Base-by-base conservation (phyloP, 1,140 invertebrate genomes). In the Triops longicaudatus region DNA sequence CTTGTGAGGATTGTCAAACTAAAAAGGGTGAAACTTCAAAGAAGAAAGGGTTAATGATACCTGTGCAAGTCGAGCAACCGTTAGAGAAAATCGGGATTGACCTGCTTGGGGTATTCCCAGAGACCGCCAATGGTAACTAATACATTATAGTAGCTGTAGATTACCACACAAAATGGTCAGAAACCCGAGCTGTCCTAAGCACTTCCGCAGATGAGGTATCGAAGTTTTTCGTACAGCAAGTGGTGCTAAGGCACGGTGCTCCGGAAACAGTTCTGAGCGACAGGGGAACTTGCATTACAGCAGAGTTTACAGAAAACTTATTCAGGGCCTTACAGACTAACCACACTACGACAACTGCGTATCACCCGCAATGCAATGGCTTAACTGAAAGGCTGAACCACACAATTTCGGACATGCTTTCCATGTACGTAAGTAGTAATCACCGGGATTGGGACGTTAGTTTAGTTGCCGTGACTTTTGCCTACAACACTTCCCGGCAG, bases 171-270 rank as follows among this genome's bases (percentile, higher is more conserved):
- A 50, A 71, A 63, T 7, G 31, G 31, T 2, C 31, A 37, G 31
- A 37, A 37, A 37, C 31, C 7, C 31, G 31, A 37, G 31, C 31
- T 73, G 27, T 81, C n/a, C 80, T 80, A 3, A 74, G 74, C 11
- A 74, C 72, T 4, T 41, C 37, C 11, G 73, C 73, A 37, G 73
- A 74, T 1, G 73, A 22, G 2, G 73, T 74, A 3, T 11, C 73
- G 26, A 28, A 28, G 43, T 74, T 74, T 1, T 78, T 81, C 7
- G 80, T 80, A 4, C 5, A 80, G 73, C 27, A 80, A 14, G 78
- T 82, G 22, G 77, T 81, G 72, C 71, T 74, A 14, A 74, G 79
- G n/a, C 79, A 78, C 79, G 81, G 81, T 1, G 72, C 76, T 9
- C 81, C 81, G 42, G 4, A 72, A 1, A 14, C 74, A 26, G 26